These are phyloP conservation scores for Palythoa grandiflora DNA, from an alignment of 92 coral and sea anemone species.

Conservation along the genomic window DNA sequence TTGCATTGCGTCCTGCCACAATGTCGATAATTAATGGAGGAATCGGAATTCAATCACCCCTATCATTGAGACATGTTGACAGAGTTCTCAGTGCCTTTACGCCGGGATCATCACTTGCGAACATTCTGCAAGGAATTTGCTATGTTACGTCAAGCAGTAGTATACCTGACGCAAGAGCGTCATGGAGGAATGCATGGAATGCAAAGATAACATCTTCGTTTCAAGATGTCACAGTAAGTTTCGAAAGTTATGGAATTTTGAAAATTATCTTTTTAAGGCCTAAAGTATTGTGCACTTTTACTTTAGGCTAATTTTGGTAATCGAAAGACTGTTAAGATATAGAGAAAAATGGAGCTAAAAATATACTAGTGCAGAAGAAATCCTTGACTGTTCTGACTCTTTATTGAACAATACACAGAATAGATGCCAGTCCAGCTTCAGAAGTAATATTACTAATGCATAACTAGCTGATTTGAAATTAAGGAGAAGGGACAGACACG, in stretches of 20 bases:
- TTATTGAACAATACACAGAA: too few relatives aligned
- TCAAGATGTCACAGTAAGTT: too few relatives aligned
- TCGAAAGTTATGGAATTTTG: too few relatives aligned
- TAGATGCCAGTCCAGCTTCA: neutral
- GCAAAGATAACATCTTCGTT: slow-evolving; percentile 49
- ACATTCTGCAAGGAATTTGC: slow-evolving; percentile 82
- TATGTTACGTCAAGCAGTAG: slow-evolving; percentile 70
- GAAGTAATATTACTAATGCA: neutral
- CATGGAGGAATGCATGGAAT: slow-evolving; percentile 58
- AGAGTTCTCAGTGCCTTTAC: slow-evolving; percentile 75
- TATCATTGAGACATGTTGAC: slow-evolving; percentile 82
- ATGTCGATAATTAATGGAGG: slow-evolving; percentile 83
- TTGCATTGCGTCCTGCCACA: slow-evolving; percentile 83
- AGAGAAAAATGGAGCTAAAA: too few relatives aligned
- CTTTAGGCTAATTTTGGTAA: too few relatives aligned
- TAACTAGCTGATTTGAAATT: too few relatives aligned
- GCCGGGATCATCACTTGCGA: slow-evolving; percentile 62
- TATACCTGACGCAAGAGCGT: slow-evolving; percentile 71
- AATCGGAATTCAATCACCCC: slow-evolving; percentile 67
- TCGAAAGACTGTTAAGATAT: too few relatives aligned
- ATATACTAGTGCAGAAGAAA: too few relatives aligned
- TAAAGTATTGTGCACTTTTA: too few relatives aligned
- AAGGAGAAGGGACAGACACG: too few relatives aligned
- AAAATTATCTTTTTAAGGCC: too few relatives aligned
- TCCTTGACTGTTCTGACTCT: too few relatives aligned